Conservation (phyloP, 2,888 invertebrate species). For the Augiades crinisus region DNA sequence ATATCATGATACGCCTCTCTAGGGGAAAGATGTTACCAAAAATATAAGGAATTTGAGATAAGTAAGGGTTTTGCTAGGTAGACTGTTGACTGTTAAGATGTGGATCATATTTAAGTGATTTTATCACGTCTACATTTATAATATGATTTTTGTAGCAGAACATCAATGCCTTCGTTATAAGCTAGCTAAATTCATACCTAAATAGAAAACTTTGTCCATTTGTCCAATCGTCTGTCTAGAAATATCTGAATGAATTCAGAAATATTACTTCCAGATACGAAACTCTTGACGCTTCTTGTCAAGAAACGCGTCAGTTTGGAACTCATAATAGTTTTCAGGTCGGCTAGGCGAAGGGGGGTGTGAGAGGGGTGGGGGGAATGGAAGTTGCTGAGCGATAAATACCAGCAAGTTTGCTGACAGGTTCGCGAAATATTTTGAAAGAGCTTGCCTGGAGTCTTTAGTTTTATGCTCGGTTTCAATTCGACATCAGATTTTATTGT, state of each 20-base stretch:
- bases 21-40: not conserved
- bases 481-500: not conserved
- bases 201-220: too few species aligned
- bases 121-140: too few species aligned
- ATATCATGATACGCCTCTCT: conserved; percentile 4
- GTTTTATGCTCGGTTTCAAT: conserved; percentile 14
- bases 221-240: not conserved
- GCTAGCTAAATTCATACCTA: too few species aligned
- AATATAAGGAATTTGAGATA: too few species aligned
- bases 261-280: conserved; percentile 3
- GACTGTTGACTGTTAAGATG: too few species aligned
- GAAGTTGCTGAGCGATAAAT: conserved; percentile 12
- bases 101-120: too few species aligned
- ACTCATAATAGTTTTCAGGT: conserved; percentile 24
- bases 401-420: conserved; percentile 23
- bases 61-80: too few species aligned
- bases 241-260: not conserved
- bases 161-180: too few species aligned
- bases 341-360: not conserved
- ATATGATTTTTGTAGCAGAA: too few species aligned
- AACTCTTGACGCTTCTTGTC: conserved; percentile 8
- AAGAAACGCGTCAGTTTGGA: conserved; percentile 17
- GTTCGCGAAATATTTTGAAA: conserved; percentile 17
- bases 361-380: not conserved
- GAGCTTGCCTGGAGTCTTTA: not conserved